Conservation (phyloP, 2,888 invertebrate genomes). For the Cryptophagus acutangulus region DNA sequence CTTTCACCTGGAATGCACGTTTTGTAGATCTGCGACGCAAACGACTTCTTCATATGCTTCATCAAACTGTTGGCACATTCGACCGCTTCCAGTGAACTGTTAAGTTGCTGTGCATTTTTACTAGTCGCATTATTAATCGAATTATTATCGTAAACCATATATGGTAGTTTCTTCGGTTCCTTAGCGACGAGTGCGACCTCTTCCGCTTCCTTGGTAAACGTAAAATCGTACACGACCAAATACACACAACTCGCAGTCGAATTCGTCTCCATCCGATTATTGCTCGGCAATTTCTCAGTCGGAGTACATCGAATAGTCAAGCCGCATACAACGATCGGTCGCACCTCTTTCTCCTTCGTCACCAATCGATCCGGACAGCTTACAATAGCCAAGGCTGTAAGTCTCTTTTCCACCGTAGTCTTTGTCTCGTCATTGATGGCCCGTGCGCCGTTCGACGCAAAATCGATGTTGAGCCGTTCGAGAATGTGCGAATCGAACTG, state of each 20-base stretch:
- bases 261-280: conserved; percentile 12
- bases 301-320: conserved; percentile 41
- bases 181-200: neutral
- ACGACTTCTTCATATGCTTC: conserved; percentile 26
- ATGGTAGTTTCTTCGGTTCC: neutral
- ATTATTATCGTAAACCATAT: neutral
- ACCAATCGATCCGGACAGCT: conserved; percentile 36
- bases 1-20: conserved; percentile 47
- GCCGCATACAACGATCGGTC: conserved; percentile 53
- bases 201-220: conserved; percentile 53
- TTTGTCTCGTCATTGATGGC: conserved; percentile 40
- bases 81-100: conserved; percentile 22
- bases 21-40: conserved; percentile 41
- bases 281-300: conserved; percentile 7
- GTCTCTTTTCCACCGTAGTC: conserved; percentile 39
- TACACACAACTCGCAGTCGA: conserved; percentile 46
- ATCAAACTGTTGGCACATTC: conserved; percentile 24
- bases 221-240: conserved; percentile 66
- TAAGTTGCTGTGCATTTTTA: too few relatives aligned
- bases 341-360: conserved; percentile 20
- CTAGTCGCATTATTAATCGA: neutral
- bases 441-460: conserved; percentile 40
- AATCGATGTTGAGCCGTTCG: conserved; percentile 46
- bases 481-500: conserved; percentile 46
- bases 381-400: conserved; percentile 50